These are phyloP conservation scores for Xyrauchen texanus DNA, from an alignment of 2,113 vertebrate genomes.

Conservation along the genomic window DNA sequence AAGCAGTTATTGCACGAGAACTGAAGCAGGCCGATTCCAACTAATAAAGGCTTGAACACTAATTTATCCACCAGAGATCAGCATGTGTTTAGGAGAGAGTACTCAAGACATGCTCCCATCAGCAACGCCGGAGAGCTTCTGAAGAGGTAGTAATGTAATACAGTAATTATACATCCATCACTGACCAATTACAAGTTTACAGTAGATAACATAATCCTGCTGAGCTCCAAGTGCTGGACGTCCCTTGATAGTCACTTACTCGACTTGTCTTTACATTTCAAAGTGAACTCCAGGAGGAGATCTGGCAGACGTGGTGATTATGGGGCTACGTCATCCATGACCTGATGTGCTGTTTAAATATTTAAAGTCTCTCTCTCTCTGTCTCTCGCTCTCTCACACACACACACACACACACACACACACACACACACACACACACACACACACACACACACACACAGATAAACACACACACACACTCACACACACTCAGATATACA, in stretches of 20 bases:
- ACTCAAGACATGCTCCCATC: slow-evolving; percentile 38
- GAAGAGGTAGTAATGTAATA: slow-evolving; percentile 15
- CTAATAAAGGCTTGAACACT: slow-evolving; percentile 49
- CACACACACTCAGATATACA: too few relatives aligned
- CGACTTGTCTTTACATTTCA: not conserved
- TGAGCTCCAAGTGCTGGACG: not conserved
- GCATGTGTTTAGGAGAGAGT: slow-evolving; percentile 48
- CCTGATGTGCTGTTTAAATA: not conserved
- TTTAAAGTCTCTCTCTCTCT: not conserved
- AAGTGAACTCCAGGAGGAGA: not conserved
- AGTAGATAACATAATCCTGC: not conserved
- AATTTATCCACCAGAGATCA: slow-evolving; percentile 70
- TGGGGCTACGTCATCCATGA: not conserved
- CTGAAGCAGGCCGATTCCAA: not conserved
- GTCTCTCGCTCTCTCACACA: too few relatives aligned
- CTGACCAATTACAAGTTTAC: slow-evolving; percentile 60
- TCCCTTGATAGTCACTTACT: not conserved
- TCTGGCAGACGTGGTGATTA: too few relatives aligned
- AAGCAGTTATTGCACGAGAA: slow-evolving; percentile 52
- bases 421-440: too few relatives aligned
- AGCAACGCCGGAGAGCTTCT: slow-evolving; percentile 31
- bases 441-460: too few relatives aligned
- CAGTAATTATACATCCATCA: slow-evolving; percentile 44
- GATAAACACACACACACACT: too few relatives aligned
- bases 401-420: too few relatives aligned